Percentiles rank a stretch among this genome's conserved stretches.
phyloP scores from a whole-genome alignment of 1,140 invertebrate species.

The Varroa destructor region DNA sequence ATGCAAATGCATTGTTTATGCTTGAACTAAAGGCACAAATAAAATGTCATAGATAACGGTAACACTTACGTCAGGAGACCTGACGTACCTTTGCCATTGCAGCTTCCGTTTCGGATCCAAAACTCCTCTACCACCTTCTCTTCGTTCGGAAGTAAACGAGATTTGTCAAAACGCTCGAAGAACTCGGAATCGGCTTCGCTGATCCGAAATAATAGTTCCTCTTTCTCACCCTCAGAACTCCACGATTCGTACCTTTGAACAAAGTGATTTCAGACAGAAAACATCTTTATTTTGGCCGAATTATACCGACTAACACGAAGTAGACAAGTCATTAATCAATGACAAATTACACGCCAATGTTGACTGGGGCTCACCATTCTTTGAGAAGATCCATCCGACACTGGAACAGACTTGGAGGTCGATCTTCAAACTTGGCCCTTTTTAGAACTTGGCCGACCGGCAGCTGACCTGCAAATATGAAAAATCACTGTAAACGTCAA shows the following conservation, averaged over 20 bases:
- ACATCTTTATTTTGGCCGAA: not conserved
- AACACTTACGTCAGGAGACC: too few species aligned
- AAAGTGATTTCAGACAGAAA: not conserved
- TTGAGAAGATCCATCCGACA: slow-evolving; percentile 70
- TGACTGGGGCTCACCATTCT: slow-evolving; percentile 52
- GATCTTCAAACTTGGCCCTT: slow-evolving; percentile 49
- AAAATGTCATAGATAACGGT: too few species aligned
- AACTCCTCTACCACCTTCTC: slow-evolving; percentile 16
- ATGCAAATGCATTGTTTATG: too few species aligned
- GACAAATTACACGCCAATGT: not conserved
- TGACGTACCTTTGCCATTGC: too few species aligned
- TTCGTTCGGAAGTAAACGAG: not conserved
- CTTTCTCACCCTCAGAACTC: not conserved
- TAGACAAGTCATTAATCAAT: not conserved
- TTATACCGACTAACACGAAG: not conserved
- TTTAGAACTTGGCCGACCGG: slow-evolving; percentile 41
- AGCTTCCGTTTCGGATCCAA: not conserved
- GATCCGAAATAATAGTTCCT: not conserved
- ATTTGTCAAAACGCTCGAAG: slow-evolving; percentile 3
- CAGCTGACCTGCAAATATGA: not conserved
- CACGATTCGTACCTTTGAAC: not conserved
- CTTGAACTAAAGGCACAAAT: too few species aligned
- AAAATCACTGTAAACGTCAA: not conserved
- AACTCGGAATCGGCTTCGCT: slow-evolving; percentile 15
- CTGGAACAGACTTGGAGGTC: slow-evolving; percentile 67